These are phyloP conservation scores for Cercopithecus mona DNA, from an alignment of 2,113 vertebrate genomes.

Conservation along the genomic window DNA sequence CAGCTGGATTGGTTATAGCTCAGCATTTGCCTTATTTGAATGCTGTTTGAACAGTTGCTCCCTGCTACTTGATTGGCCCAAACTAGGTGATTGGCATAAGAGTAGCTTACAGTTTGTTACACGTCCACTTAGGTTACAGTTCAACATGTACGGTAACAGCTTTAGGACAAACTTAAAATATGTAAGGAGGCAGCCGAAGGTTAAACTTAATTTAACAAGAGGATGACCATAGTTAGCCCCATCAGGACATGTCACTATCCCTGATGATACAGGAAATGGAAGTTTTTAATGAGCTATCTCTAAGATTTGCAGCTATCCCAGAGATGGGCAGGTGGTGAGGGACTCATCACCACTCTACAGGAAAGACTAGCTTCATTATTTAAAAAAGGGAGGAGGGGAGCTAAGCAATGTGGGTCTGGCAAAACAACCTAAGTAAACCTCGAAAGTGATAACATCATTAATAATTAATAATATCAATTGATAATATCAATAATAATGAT, in stretches of 20 bases:
- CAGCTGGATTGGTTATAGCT: no score
- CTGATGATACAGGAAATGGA: background rate
- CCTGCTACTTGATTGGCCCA: no score
- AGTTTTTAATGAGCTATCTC: background rate
- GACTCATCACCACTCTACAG: background rate
- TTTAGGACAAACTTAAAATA: no score
- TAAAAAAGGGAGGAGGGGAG: background rate
- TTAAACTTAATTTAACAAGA: no score
- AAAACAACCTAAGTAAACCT: background rate
- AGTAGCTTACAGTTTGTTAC: no score
- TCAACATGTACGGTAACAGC: no score
- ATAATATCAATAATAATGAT: background rate
- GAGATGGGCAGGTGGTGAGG: background rate
- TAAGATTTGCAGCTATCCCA: background rate
- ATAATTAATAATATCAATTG: background rate
- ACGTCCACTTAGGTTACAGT: no score
- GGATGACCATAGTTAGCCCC: background rate
- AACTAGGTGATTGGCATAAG: no score
- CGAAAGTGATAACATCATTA: background rate
- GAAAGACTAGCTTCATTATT: background rate
- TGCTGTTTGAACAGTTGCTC: no score
- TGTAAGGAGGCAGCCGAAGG: no score
- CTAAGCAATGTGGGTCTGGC: background rate
- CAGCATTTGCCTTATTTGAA: no score
- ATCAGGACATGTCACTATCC: background rate